Evolutionary conservation across 2,888 invertebrate species (phyloP).

Genomic region (Spodoptera littoralis): DNA sequence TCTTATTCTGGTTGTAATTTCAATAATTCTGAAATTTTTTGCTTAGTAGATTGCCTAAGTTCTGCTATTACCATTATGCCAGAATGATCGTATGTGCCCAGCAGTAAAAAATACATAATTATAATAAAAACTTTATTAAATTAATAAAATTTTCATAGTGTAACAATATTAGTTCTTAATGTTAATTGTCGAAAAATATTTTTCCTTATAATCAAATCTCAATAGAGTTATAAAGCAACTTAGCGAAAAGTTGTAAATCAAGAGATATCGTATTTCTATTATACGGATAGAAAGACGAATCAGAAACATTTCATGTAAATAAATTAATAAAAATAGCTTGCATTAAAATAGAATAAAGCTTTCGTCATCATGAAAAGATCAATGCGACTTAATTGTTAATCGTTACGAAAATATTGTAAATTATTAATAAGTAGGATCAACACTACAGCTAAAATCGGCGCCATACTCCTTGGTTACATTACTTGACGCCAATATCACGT

Average conservation of each 20-base stretch:
- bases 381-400: constrained; percentile 36
- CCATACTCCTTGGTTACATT: constrained; percentile 47
- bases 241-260: constrained; percentile 29
- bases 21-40: constrained; percentile 23
- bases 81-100: background rate
- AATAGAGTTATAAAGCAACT: constrained; percentile 34
- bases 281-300: constrained; percentile 47
- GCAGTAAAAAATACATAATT: constrained; percentile 12
- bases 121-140: constrained; percentile 69
- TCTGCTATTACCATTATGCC: too few species aligned
- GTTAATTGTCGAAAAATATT: constrained; percentile 45
- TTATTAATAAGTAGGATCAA: constrained; percentile 42
- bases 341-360: constrained; percentile 39
- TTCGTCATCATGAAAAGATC: constrained; percentile 32
- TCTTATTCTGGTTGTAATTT: constrained; percentile 7
- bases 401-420: constrained; percentile 34
- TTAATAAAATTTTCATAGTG: constrained; percentile 64
- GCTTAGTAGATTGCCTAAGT: too few species aligned
- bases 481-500: constrained; percentile 83
- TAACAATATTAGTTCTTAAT: constrained; percentile 71
- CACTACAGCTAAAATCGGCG: constrained; percentile 18
- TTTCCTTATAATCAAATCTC: constrained; percentile 36
- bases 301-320: constrained; percentile 38
- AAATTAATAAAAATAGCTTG: constrained; percentile 54
- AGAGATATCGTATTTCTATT: constrained; percentile 49